phyloP scores from a whole-genome alignment of 1,140 invertebrate species.

The Drosophila baimaii region DNA sequence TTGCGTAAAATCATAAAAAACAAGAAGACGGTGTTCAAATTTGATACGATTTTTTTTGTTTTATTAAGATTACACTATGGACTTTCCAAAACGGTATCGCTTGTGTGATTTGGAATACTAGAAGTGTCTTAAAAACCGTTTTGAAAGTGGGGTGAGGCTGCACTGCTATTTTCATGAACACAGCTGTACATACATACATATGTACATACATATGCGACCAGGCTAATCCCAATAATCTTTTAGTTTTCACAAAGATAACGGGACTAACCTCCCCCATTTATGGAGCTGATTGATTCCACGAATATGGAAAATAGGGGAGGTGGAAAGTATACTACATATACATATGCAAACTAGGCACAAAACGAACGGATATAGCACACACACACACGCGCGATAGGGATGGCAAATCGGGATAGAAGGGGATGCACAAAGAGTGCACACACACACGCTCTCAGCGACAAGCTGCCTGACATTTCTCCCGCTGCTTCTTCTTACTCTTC shows the following conservation, averaged over 20 bases:
- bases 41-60: too few species aligned
- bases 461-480: constrained; percentile 60
- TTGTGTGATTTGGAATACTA: too few species aligned
- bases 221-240: constrained; percentile 57
- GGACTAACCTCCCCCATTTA: background rate
- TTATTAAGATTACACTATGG: too few species aligned
- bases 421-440: constrained; percentile 26
- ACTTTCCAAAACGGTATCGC: too few species aligned
- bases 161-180: too few species aligned
- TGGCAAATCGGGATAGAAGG: constrained; percentile 25
- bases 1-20: too few species aligned
- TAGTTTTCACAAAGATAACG: constrained; percentile 51
- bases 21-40: too few species aligned
- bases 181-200: background rate
- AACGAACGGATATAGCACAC: background rate
- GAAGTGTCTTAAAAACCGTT: too few species aligned
- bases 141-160: too few species aligned
- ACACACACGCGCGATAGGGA: background rate
- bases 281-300: constrained; percentile 36
- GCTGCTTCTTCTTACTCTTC: constrained; percentile 33
- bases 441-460: constrained; percentile 24
- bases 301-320: background rate
- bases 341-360: constrained; percentile 36
- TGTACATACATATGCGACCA: constrained; percentile 9
- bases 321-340: background rate